Percentiles rank a stretch among this genome's conserved stretches.
Conservation (phyloP, 2,888 invertebrate species). For the Melanargia galathea region DNA sequence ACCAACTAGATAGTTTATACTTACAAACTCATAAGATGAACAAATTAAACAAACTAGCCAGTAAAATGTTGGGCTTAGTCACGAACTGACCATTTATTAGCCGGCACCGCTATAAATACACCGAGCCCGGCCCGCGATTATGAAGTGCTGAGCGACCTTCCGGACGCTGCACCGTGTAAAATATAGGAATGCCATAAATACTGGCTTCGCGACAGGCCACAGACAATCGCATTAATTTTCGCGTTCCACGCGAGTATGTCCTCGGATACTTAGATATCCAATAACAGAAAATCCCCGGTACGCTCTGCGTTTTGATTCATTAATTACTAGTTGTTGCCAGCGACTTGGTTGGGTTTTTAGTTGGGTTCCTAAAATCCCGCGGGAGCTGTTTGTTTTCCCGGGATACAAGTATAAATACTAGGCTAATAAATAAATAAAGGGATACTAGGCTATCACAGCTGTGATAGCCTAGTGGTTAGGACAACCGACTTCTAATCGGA, state of each 20-base stretch:
- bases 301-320: background rate
- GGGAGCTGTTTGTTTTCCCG: too few species aligned
- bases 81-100: constrained; percentile 27
- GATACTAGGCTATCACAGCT: too few species aligned
- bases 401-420: too few species aligned
- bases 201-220: background rate
- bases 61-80: constrained; percentile 11
- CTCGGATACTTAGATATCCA: background rate
- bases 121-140: constrained; percentile 34
- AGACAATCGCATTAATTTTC: constrained; percentile 23
- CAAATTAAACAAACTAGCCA: constrained; percentile 13
- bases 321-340: too few species aligned
- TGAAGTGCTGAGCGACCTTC: constrained; percentile 35
- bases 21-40: background rate
- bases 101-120: constrained; percentile 30
- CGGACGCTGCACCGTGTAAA: constrained; percentile 13
- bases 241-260: constrained; percentile 9
- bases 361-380: too few species aligned
- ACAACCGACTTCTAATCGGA: too few species aligned
- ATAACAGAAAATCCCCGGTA: constrained; percentile 4
- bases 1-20: background rate
- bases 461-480: too few species aligned
- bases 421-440: too few species aligned
- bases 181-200: constrained; percentile 25
- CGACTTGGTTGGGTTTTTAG: too few species aligned